Evolutionary conservation across 1,140 invertebrate species (phyloP), one percentile per base, ranked within the genome.

Genomic region (Brachionus sp.): DNA sequence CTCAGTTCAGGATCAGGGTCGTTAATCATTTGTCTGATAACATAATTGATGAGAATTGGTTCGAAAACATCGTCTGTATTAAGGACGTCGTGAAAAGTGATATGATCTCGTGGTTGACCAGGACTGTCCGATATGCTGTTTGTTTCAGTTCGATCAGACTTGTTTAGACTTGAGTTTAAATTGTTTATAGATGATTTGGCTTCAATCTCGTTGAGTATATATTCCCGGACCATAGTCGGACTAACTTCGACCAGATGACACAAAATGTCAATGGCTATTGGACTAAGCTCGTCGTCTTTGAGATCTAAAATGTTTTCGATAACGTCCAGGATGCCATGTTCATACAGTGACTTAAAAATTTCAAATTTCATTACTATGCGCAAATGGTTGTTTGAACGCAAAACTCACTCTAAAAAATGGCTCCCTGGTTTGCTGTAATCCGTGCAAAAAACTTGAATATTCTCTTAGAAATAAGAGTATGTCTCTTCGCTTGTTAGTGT

Each of bases 401-500:
- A 13, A 13, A 85, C 77, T 84, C 86, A 91, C 91, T 89, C 97
- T 97, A 90, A 98, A 98, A 90, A 98, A 99, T 46, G 93, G 92
- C 89, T 99, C 98, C 89, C 98, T 95, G 85, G 94, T 95, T 87
- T 95, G 95, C 87, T 98, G 96, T 85, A 99, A 90, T 88, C 97
- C 98, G 90, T 98, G 96, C 85, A 96, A 97, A 91, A 98, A 98
- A 89, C 96, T 97, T 91, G 97, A 98, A 90, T 98, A 98, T 90
- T 99, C 98, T 89, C 98, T 99, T 37, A 99, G 91, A 90, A 99
- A 99, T 84, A 98, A 90, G 77, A 98, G 94, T 84, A 98, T 92
- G 90, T 99, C 97, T 86, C 95, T 92, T 86, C 96, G 91, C 87
- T 96, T 96, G 12, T 91, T 88, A 85, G 95, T 92, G 53, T 92